Conservation (phyloP, 2,797 vertebrate genomes). For the Lacerta viridis region DNA sequence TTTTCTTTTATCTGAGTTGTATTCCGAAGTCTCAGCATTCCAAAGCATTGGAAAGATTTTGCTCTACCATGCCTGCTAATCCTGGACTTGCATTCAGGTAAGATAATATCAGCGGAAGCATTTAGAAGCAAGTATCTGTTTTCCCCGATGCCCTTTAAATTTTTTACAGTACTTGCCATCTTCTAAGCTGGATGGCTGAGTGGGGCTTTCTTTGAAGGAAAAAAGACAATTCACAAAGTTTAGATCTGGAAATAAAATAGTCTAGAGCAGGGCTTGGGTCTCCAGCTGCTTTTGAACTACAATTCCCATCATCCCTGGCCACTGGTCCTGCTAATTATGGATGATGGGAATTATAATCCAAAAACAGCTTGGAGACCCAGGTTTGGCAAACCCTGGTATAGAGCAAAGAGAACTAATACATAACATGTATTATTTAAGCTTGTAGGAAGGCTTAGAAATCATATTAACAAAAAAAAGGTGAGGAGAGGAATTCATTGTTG, state of each 20-base stretch:
- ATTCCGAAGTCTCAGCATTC: constrained; percentile 91
- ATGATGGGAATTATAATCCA: too few relatives aligned
- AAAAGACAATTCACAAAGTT: background rate
- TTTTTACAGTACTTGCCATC: background rate
- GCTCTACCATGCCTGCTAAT: constrained; percentile 92
- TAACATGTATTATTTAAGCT: background rate
- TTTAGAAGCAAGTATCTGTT: background rate
- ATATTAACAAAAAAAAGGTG: background rate
- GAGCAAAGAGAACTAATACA: background rate
- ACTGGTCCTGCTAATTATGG: too few relatives aligned
- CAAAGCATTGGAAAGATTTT: constrained; percentile 91
- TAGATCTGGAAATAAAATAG: background rate
- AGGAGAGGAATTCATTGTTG: too few relatives aligned
- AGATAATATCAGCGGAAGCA: constrained; percentile 49
- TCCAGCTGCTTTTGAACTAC: background rate
- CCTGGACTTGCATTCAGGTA: constrained; percentile 93
- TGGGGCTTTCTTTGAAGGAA: background rate
- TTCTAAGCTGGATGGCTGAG: background rate
- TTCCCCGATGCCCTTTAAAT: background rate
- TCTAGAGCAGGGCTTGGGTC: background rate
- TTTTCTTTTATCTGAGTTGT: constrained; percentile 91
- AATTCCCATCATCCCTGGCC: too few relatives aligned
- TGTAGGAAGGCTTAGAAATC: background rate
- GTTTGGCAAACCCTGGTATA: too few relatives aligned
- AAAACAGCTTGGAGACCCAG: too few relatives aligned